phyloP scores from a whole-genome alignment of 2,797 vertebrate genomes.

The Corythornis leucogaster region DNA sequence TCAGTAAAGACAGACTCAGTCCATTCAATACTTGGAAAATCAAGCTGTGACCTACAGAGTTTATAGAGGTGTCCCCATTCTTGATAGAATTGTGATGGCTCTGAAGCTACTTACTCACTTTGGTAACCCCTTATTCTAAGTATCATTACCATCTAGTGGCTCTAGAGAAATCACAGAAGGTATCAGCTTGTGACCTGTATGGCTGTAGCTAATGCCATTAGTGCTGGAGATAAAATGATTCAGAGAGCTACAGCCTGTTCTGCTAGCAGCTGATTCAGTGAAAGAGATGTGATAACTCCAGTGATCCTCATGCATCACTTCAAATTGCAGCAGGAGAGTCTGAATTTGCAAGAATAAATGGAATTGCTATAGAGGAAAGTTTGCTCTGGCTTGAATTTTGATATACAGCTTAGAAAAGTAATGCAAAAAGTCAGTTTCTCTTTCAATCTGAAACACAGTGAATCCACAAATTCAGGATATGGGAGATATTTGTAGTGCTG shows the following conservation, averaged over 20 bases:
- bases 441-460: conserved; percentile 5
- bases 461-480: neutral
- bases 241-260: neutral
- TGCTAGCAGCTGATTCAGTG: neutral
- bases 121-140: neutral
- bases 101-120: neutral
- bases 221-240: neutral
- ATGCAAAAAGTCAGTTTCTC: neutral
- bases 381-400: conserved; percentile 1
- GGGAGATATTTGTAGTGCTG: neutral
- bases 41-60: neutral
- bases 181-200: neutral
- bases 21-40: neutral
- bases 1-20: neutral
- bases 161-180: neutral
- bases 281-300: neutral
- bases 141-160: neutral
- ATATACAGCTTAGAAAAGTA: neutral
- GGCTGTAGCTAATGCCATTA: neutral
- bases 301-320: neutral
- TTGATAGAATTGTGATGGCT: neutral
- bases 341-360: neutral
- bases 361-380: neutral
- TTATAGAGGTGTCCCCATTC: neutral
- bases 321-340: neutral